phyloP scores from a whole-genome alignment of 2,113 vertebrate genomes.

The Callocephalon fimbriatum region DNA sequence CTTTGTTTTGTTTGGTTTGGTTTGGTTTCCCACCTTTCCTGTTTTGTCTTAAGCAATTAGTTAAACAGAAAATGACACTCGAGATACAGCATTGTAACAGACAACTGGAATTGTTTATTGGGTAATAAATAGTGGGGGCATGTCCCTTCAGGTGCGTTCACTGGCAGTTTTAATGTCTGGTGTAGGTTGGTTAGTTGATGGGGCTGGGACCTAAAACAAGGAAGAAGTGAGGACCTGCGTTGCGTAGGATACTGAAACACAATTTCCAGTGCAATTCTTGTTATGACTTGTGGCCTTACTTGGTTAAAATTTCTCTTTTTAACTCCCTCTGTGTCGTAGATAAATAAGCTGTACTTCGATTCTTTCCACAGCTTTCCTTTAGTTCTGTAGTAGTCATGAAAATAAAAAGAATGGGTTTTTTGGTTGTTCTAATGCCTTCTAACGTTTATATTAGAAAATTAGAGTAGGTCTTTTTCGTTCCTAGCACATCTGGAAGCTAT shows the following conservation, averaged over 20 bases:
- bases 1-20: neutral
- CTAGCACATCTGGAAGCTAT: neutral
- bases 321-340: neutral
- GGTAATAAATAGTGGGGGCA: neutral
- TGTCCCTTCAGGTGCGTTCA: neutral
- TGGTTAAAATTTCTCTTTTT: neutral
- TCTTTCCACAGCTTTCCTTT: neutral
- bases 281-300: neutral
- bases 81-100: neutral
- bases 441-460: neutral
- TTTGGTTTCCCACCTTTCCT: neutral
- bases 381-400: neutral
- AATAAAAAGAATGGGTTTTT: neutral
- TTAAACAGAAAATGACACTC: neutral
- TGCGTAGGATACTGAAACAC: neutral
- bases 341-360: neutral
- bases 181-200: neutral
- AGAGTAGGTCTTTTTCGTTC: neutral
- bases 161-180: neutral
- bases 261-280: neutral
- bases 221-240: neutral
- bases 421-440: neutral
- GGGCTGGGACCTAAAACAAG: neutral
- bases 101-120: neutral
- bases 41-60: neutral